A percentile compares a stretch with the other conserved stretches of the same genome.
These are phyloP conservation scores for Thymelicus sylvestris DNA, from an alignment of 2,888 invertebrate genomes.

Conservation along the genomic window DNA sequence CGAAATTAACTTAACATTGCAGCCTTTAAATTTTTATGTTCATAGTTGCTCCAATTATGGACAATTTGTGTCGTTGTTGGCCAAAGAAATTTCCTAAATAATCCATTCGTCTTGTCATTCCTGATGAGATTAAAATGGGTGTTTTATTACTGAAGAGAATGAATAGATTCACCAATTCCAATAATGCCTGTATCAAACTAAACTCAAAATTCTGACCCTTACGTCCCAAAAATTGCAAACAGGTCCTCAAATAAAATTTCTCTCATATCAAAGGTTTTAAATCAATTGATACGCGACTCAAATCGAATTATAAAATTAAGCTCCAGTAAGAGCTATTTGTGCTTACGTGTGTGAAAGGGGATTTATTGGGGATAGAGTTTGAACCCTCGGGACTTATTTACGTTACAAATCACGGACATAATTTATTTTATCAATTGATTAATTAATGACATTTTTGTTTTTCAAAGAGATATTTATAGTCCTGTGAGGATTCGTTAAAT, in stretches of 20 bases:
- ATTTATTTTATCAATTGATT: conserved; percentile 8
- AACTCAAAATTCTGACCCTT: too few relatives aligned
- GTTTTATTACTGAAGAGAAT: too few relatives aligned
- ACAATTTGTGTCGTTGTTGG: too few relatives aligned
- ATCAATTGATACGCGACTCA: background rate
- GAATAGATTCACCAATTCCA: too few relatives aligned
- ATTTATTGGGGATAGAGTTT: background rate
- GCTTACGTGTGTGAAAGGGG: background rate
- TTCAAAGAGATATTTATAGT: background rate
- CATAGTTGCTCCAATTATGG: too few relatives aligned
- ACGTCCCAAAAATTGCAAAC: background rate
- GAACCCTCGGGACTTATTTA: background rate
- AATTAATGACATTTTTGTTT: background rate
- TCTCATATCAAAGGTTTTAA: conserved; percentile 6
- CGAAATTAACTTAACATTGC: background rate
- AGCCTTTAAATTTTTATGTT: too few relatives aligned
- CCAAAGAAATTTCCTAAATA: too few relatives aligned
- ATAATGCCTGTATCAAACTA: too few relatives aligned
- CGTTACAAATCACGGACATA: background rate
- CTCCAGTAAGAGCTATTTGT: background rate
- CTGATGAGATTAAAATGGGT: too few relatives aligned
- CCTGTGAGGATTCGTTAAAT: too few relatives aligned
- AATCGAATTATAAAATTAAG: conserved; percentile 11
- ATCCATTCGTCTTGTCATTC: too few relatives aligned
- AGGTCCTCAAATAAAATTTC: background rate